Percentiles rank a stretch among this genome's conserved stretches.
phyloP scores from a whole-genome alignment of 2,888 invertebrate species.

The Dorcus hopei region DNA sequence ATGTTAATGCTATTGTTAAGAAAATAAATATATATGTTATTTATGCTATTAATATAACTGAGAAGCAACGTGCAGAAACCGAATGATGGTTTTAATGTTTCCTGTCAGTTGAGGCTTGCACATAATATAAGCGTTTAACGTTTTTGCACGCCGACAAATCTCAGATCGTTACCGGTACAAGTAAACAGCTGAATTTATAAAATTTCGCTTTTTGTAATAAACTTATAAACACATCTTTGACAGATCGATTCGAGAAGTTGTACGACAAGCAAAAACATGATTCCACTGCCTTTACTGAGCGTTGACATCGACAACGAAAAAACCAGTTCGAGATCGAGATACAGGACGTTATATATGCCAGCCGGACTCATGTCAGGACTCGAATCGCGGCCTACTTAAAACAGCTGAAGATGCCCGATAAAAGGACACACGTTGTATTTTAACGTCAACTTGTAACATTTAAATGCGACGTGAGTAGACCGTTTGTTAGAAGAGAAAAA shows the following conservation, averaged over 20 bases:
- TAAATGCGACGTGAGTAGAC: constrained; percentile 17
- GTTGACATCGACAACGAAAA: constrained; percentile 32
- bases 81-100: too few relatives aligned
- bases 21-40: too few relatives aligned
- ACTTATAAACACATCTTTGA: constrained; percentile 38
- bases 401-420: constrained; percentile 40
- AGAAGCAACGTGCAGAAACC: too few relatives aligned
- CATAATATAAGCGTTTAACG: too few relatives aligned
- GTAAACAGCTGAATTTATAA: background rate
- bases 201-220: constrained; percentile 30
- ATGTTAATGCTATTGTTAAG: too few relatives aligned
- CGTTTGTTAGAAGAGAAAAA: constrained; percentile 34
- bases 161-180: too few relatives aligned
- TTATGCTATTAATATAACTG: too few relatives aligned
- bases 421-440: constrained; percentile 42
- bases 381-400: constrained; percentile 41
- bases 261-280: constrained; percentile 41
- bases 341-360: constrained; percentile 41
- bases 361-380: constrained; percentile 34
- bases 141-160: too few relatives aligned
- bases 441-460: constrained; percentile 32
- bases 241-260: constrained; percentile 42
- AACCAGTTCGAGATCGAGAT: constrained; percentile 41
- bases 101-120: too few relatives aligned
- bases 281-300: constrained; percentile 31